Evolutionary conservation across 2,888 invertebrate species (phyloP), one percentile per base, ranked within the genome.

Genomic region (Melinaea marsaeus): DNA sequence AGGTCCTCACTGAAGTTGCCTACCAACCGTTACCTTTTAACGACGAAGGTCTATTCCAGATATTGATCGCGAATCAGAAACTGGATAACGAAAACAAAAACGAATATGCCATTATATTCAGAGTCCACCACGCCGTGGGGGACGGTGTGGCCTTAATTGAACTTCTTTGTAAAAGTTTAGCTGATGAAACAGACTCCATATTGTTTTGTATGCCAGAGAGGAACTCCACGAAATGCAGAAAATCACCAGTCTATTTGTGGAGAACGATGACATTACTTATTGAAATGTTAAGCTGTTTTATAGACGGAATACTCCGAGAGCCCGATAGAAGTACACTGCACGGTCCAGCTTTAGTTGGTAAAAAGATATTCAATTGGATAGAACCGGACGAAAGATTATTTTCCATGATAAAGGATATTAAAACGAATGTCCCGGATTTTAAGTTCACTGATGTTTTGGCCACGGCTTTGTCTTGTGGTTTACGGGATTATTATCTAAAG

Each of bases 81-180:
- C 66, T 79, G 57, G 73, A 71, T 68, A 74, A 74, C 73, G 63
- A 72, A 51, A 60, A 71, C 51, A 66, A 75, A 65, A 67, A 75
- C 42, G 71, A 81, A 63, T 77, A 84, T 78, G 91, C 91, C 2
- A 77, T 92, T 45, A 73, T 92, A 62, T 89, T 92, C 68, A 85
- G 92, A 64, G 81, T 92, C 60, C 92, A 93, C 74, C 92, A 92
- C 75, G 83, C 91, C 4, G 73, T 92, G 1, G 92, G 92, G 1
- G 92, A 92, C 71, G 92, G 92, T 1, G 85, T 90, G 0, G 86
- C 92, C 4, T 74, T 93, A 9, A 75, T 92, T 48, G 83, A 88
- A 61, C 77, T 92, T 63, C 75, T 92, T 13, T 78, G 91, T 64
- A 83, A 89, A 70, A 78, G 81, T 2, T 78, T 92, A 56, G 84